phyloP scores from a whole-genome alignment of 2,797 vertebrate genomes.

The Sebastes vulpes region DNA sequence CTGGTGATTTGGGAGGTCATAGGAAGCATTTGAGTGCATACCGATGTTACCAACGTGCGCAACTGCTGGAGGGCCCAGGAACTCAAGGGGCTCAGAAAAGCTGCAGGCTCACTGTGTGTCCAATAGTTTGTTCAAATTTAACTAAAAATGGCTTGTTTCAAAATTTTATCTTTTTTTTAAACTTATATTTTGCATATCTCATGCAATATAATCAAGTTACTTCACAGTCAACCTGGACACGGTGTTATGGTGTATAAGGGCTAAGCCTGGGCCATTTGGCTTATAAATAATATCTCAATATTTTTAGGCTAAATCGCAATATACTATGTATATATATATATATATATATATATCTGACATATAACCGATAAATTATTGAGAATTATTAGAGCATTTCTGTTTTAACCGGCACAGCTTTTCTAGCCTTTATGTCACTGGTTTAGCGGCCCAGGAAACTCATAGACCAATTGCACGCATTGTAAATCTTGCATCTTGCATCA shows the following conservation, averaged over 20 bases:
- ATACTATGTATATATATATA: no score
- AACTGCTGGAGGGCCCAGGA: background rate
- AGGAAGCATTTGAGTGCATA: constrained; percentile 8
- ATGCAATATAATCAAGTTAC: background rate
- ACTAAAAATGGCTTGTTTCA: background rate
- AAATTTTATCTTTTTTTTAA: background rate
- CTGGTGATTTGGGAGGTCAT: constrained; percentile 38
- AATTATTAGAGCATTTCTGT: no score
- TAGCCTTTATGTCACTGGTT: no score
- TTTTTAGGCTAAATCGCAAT: no score
- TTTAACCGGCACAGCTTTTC: no score
- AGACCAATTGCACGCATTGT: no score
- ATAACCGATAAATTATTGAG: no score
- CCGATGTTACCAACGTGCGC: background rate
- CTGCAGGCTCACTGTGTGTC: background rate
- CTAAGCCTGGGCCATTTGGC: accelerated
- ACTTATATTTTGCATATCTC: background rate
- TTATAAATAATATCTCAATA: no score
- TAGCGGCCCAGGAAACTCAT: no score
- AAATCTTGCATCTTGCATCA: no score
- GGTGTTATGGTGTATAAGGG: no score
- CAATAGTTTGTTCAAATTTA: background rate
- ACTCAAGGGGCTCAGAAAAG: background rate
- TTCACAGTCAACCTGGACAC: background rate
- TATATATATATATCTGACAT: no score